Conservation (phyloP, 2,888 invertebrate species). For the Papilio demoleus region DNA sequence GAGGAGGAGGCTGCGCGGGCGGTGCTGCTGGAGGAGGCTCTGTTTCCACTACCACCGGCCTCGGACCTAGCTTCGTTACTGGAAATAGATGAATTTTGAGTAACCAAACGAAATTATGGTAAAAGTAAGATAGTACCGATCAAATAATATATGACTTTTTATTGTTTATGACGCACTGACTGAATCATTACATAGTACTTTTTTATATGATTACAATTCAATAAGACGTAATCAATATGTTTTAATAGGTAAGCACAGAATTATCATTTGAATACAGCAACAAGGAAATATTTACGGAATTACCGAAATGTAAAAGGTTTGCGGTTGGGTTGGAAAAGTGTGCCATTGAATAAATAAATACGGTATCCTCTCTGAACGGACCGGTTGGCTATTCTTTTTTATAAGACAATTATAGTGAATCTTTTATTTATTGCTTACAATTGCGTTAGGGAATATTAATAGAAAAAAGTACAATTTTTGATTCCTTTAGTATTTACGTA, state of each 20-base stretch:
- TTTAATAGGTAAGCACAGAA: too few species aligned
- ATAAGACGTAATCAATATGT: too few species aligned
- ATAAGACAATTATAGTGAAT: neutral
- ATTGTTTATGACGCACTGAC: too few species aligned
- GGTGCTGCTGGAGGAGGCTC: conserved; percentile 73
- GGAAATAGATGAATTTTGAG: conserved; percentile 47
- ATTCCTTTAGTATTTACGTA: neutral
- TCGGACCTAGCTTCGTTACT: conserved; percentile 89
- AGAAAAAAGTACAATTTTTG: neutral
- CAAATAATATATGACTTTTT: too few species aligned
- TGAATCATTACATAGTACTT: too few species aligned
- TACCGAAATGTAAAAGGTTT: conserved; percentile 6
- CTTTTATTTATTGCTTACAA: conserved; percentile 4
- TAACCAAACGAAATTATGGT: too few species aligned
- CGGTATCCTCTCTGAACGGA: neutral
- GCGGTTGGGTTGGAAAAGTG: conserved; percentile 4
- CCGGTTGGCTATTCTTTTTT: conserved; percentile 5
- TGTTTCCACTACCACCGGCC: conserved; percentile 80
- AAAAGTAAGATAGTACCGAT: too few species aligned
- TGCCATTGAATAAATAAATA: conserved; percentile 17
- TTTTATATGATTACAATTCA: too few species aligned
- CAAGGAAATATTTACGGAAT: conserved; percentile 2
- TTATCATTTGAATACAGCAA: neutral
- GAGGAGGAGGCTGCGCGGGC: conserved; percentile 70
- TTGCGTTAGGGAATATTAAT: neutral